Evolutionary conservation across 1,140 invertebrate species (phyloP).

Genomic region (Eriocheir sinensis): DNA sequence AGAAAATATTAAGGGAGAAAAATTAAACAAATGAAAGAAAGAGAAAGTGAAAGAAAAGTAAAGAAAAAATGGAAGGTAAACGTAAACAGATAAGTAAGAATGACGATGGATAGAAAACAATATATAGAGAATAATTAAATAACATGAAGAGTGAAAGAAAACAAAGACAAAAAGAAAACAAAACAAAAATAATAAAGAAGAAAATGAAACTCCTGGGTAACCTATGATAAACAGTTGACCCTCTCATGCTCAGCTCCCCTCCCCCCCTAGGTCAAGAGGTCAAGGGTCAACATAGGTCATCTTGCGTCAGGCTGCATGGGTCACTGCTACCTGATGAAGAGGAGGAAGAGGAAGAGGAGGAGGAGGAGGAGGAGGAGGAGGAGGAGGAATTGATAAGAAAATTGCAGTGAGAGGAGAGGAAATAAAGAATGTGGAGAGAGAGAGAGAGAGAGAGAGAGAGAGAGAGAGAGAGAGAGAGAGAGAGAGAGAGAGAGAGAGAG

Average conservation of each 20-base stretch:
- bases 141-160: neutral
- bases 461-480: too few relatives aligned
- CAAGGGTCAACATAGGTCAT: too few relatives aligned
- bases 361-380: neutral
- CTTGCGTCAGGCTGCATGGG: too few relatives aligned
- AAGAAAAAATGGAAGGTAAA: too few relatives aligned
- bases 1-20: neutral
- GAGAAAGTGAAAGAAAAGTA: too few relatives aligned
- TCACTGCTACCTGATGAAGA: too few relatives aligned
- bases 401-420: neutral
- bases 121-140: neutral
- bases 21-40: neutral
- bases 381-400: neutral
- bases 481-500: neutral
- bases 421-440: neutral
- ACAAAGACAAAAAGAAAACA: neutral
- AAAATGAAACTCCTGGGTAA: neutral
- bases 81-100: neutral
- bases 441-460: neutral
- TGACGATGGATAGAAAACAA: neutral
- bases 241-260: too few relatives aligned
- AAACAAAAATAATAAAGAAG: constrained; percentile 11
- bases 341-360: neutral
- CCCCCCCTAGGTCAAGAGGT: too few relatives aligned
- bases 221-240: too few relatives aligned